Evolutionary conservation across 1,140 invertebrate species (phyloP), one percentile per base, ranked within the genome.

Genomic region (Batillaria attramentaria): DNA sequence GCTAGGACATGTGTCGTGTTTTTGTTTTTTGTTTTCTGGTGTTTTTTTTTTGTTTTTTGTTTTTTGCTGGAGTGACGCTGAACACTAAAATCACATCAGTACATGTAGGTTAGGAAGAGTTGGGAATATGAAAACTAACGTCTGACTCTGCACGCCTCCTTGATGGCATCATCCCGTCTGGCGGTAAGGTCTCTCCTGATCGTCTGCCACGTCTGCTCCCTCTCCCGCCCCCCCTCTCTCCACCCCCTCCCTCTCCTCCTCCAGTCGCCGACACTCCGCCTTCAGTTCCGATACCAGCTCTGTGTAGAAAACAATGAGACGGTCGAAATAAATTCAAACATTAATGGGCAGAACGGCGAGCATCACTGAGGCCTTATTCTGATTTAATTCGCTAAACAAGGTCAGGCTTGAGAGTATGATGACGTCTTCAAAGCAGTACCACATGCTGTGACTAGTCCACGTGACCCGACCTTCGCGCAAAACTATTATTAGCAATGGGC

Each of bases 201-300:
- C 2, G 72, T 74, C 35, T 74, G 72, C 72, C 72, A 74, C 31
- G 72, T 74, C 46, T 37, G 72, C 35, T 74, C 72, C 31, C 72
- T 46, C 24, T 74, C 72, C 50, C 60, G n/a, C 37, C 39, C 0
- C 31, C 4, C 35, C 60, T 39, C 54, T 60, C 41, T 74, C 72
- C 72, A 74, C 6, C n/a, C 35, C 6, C 50, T 31, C 35, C n/a
- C 35, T 74, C 35, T 74, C 72, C 28, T 74, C 72, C 31, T 60
- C 35, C 16, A 13, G 16, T 6, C 20, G 13, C 50, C 28, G 28
- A 0, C 57, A 20, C 31, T 57, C 46, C 50, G 33, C 10, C 33
- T 74, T 74, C 46, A 74, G 35, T 18, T 69, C 66, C 24, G 66
- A 10, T 5, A 69, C 31, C 31, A n/a, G 4, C 43, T 31, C 66